These are phyloP conservation scores for Amphipyra tragopoginis DNA, from an alignment of 2,888 invertebrate genomes.

Conservation along the genomic window DNA sequence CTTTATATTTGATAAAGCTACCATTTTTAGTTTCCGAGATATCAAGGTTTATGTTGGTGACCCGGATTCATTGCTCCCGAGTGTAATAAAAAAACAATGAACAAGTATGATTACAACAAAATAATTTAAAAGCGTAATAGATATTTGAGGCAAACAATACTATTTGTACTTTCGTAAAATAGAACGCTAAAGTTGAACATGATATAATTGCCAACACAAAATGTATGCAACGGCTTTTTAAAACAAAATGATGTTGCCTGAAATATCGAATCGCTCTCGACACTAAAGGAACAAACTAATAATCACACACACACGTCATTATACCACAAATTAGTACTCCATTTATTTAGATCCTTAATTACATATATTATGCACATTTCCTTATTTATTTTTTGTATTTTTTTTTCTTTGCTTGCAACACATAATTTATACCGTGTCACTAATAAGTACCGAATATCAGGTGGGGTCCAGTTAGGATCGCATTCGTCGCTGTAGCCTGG, in stretches of 20 bases:
- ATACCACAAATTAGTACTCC: constrained; percentile 56
- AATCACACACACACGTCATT: constrained; percentile 60
- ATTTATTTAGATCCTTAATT: constrained; percentile 62
- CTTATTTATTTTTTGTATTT: constrained; percentile 61
- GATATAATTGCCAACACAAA: constrained; percentile 13
- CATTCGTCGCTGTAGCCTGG: constrained; percentile 20
- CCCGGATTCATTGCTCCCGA: too few species aligned
- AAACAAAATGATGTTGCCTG: constrained; percentile 46
- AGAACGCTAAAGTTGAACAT: constrained; percentile 18
- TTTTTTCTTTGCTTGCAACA: constrained; percentile 67
- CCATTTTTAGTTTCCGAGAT: too few species aligned
- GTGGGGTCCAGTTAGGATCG: constrained; percentile 46
- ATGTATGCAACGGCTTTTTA: constrained; percentile 15
- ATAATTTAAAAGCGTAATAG: constrained; percentile 57
- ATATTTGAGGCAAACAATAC: constrained; percentile 59
- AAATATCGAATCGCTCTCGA: constrained; percentile 59
- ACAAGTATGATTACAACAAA: constrained; percentile 66
- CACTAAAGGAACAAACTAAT: constrained; percentile 57
- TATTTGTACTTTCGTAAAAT: constrained; percentile 54
- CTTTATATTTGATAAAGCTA: too few species aligned
- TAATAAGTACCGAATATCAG: constrained; percentile 74
- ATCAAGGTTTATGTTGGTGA: too few species aligned
- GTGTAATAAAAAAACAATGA: constrained; percentile 65
- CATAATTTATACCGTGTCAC: constrained; percentile 62
- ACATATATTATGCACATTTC: constrained; percentile 78